Conservation (phyloP, 2,113 vertebrate genomes). For the Lamprologus sp. region DNA sequence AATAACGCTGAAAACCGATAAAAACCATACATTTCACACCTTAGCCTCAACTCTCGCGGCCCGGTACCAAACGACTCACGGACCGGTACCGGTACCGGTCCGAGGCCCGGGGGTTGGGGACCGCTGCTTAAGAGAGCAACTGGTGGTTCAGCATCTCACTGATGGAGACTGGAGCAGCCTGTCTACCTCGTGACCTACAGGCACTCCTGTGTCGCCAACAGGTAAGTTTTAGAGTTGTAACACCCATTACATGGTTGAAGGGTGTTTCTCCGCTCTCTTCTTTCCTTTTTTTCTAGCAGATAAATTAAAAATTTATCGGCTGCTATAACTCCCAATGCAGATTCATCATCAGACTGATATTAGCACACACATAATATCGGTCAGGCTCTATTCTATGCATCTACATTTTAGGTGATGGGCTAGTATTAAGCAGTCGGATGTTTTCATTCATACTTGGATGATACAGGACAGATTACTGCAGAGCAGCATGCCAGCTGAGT, state of each 20-base stretch:
- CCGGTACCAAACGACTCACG: too few relatives aligned
- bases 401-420: slow-evolving; percentile 12
- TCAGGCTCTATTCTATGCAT: not conserved
- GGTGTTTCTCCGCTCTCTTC: not conserved
- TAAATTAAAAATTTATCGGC: not conserved
- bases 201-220: not conserved
- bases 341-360: not conserved
- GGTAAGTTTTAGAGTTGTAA: not conserved
- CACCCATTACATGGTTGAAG: not conserved
- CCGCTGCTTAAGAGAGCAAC: not conserved
- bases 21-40: too few relatives aligned
- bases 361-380: not conserved
- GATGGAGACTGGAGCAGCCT: not conserved
- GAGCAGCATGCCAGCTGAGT: not conserved
- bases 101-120: too few relatives aligned
- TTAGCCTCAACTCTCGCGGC: too few relatives aligned
- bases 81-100: too few relatives aligned
- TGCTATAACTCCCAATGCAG: not conserved
- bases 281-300: not conserved
- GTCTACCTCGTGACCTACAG: not conserved
- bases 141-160: not conserved
- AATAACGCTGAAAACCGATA: too few relatives aligned
- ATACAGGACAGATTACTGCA: not conserved
- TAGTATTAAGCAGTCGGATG: not conserved
- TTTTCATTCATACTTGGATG: not conserved